phyloP scores from a whole-genome alignment of 2,888 invertebrate species.

The Luperina nickerlii region DNA sequence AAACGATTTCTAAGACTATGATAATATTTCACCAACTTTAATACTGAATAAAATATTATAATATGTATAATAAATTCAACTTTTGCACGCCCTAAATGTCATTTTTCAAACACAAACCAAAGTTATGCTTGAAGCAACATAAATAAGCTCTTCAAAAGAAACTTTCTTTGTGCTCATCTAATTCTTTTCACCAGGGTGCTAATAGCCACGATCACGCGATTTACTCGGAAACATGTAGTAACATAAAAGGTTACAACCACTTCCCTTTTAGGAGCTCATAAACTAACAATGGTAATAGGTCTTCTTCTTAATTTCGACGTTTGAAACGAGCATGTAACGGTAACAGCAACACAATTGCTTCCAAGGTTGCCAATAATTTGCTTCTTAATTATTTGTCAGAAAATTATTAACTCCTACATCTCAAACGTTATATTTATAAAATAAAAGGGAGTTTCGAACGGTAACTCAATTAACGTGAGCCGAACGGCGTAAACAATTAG shows the following conservation, averaged over 20 bases:
- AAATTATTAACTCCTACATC: constrained; percentile 43
- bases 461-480: constrained; percentile 65
- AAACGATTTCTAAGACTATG: too few relatives aligned
- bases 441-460: constrained; percentile 60
- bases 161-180: constrained; percentile 11
- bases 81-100: not conserved
- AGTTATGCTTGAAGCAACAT: constrained; percentile 10
- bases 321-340: constrained; percentile 15
- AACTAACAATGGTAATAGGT: constrained; percentile 29
- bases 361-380: constrained; percentile 35
- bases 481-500: constrained; percentile 68
- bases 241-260: constrained; percentile 26
- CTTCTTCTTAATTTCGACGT: constrained; percentile 28
- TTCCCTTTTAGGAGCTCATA: constrained; percentile 29
- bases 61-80: constrained; percentile 1
- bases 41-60: too few relatives aligned
- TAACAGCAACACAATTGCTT: constrained; percentile 28
- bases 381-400: constrained; percentile 47
- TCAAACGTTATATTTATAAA: constrained; percentile 41
- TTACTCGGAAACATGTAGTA: constrained; percentile 26
- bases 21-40: too few relatives aligned
- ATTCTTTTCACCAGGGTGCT: constrained; percentile 23
- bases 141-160: constrained; percentile 9
- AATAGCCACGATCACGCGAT: constrained; percentile 25
- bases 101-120: constrained; percentile 6